Base-by-base conservation (phyloP, 2,888 invertebrate genomes). In the Meteorus cinctellus region DNA sequence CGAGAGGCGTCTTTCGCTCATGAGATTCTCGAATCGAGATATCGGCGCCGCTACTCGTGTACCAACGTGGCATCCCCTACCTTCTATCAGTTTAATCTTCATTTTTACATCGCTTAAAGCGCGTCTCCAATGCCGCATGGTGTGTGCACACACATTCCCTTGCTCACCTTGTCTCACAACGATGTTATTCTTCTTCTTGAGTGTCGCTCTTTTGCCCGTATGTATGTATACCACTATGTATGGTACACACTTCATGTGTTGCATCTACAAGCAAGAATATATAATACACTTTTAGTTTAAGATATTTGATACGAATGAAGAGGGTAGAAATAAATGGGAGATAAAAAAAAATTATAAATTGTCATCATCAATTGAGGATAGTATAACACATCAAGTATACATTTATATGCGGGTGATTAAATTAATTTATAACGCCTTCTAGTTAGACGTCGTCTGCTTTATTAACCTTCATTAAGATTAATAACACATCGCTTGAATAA, bases 11-110 rank as follows among this genome's bases (percentile, higher is more conserved):
- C 63, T 66, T 66, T 70, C 72, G 77, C 70, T 77, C 75, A 77
- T 77, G 78, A 79, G 84, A 84, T 83, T 77, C 79, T 82, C 78
- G 80, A 81, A 81, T 81, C 80, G 82, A 81, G 83, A 84, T 84
- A 84, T 82, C 82, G 82, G 82, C 83, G 82, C 79, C 80, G 80
- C 82, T 81, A 83, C 83, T 77, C 83, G 81, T 82, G 84, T 83
- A 82, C 74, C 75, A 72, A 78, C 71, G 72, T 72, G 76, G 74
- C 76, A 72, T 75, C 66, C 74, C 77, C 72, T 69, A 59, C 76
- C 19, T 55, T 78, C 76, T 81, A 81, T 81, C 82, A 76, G 74
- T 60, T 71, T 27, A 79, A 82, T 82, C 82, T 79, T 59, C 69
- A 79, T 80, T 79, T 80, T 78, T 78, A 76, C 74, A 79, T 78